These are phyloP conservation scores for Tenebrosternarchus preto DNA, from an alignment of 2,113 vertebrate species.

Conservation along the genomic window DNA sequence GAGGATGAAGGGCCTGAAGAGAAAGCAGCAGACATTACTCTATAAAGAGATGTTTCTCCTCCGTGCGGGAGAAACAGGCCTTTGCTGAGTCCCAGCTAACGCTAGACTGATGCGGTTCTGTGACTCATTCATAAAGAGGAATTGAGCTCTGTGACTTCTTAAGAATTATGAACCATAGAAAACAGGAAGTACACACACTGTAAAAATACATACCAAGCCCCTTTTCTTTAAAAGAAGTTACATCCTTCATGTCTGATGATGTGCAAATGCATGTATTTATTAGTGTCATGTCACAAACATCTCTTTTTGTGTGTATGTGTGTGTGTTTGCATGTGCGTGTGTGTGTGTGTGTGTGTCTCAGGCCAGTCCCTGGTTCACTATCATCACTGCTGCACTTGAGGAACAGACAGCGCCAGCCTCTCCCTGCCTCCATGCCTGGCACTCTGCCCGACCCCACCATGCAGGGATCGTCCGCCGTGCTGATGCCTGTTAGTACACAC, in stretches of 20 bases:
- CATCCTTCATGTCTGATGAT: background rate
- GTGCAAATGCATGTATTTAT: background rate
- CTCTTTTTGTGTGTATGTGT: conserved; percentile 45
- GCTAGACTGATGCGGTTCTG: background rate
- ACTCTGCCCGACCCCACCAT: conserved; percentile 97
- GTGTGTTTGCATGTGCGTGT: conserved; percentile 44
- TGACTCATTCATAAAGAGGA: conserved; percentile 19
- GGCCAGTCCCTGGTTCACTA: conserved; percentile 97
- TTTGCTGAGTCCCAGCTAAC: too few relatives aligned
- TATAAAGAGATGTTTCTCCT: too few relatives aligned
- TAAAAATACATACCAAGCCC: background rate
- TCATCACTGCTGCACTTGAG: conserved; percentile 96
- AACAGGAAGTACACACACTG: conserved; percentile 25
- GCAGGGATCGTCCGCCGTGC: conserved; percentile 95
- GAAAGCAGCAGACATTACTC: too few relatives aligned
- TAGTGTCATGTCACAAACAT: conserved; percentile 6
- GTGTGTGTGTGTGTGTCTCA: conserved; percentile 62
- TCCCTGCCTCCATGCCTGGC: conserved; percentile 98
- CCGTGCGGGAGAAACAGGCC: too few relatives aligned
- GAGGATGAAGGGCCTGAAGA: too few relatives aligned
- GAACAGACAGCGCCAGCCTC: conserved; percentile 97
- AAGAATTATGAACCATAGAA: conserved; percentile 13
- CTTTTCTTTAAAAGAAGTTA: background rate
- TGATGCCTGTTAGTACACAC: conserved; percentile 92
- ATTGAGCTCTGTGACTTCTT: conserved; percentile 17